A percentile compares a stretch with the other conserved stretches of the same genome.
Conservation (phyloP, 2,888 invertebrate species). For the Barypeithes pellucidus region DNA sequence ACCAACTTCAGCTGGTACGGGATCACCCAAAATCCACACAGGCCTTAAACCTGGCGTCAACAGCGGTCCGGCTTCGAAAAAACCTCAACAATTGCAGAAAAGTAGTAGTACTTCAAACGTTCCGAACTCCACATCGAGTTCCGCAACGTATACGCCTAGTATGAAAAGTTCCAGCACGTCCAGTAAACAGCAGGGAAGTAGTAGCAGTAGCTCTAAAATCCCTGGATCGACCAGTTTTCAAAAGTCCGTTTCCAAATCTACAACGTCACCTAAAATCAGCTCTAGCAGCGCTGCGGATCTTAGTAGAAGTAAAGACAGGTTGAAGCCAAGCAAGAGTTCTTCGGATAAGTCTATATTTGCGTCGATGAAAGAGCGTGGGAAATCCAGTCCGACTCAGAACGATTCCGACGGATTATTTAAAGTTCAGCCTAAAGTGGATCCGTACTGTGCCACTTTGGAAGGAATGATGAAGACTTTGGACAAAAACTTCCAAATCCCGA, state of each 20-base stretch:
- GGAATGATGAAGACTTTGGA: constrained; percentile 83
- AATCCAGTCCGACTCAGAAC: constrained; percentile 79
- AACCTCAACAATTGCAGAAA: constrained; percentile 76
- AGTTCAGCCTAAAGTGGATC: constrained; percentile 71
- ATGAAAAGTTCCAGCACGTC: constrained; percentile 54
- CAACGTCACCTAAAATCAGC: constrained; percentile 74
- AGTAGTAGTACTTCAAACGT: constrained; percentile 61
- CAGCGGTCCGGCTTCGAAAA: constrained; percentile 90
- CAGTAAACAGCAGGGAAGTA: constrained; percentile 52
- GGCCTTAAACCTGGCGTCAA: constrained; percentile 88
- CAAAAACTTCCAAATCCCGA: constrained; percentile 91
- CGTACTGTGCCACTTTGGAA: constrained; percentile 79
- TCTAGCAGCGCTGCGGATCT: constrained; percentile 72
- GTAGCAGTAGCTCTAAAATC: constrained; percentile 53
- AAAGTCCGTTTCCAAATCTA: constrained; percentile 58
- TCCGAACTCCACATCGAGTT: constrained; percentile 54
- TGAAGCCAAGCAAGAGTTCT: constrained; percentile 76
- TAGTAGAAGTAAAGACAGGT: constrained; percentile 77
- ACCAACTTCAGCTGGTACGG: constrained; percentile 73
- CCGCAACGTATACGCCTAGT: constrained; percentile 42
- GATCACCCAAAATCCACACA: constrained; percentile 86
- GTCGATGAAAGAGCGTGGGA: constrained; percentile 75
- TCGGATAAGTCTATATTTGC: constrained; percentile 79
- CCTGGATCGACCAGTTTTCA: constrained; percentile 52
- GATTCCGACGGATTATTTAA: constrained; percentile 80